A percentile compares a stretch with the other conserved stretches of the same genome.
These are phyloP conservation scores for Lemur catta DNA, from an alignment of 2,797 vertebrate genomes.

Conservation along the genomic window DNA sequence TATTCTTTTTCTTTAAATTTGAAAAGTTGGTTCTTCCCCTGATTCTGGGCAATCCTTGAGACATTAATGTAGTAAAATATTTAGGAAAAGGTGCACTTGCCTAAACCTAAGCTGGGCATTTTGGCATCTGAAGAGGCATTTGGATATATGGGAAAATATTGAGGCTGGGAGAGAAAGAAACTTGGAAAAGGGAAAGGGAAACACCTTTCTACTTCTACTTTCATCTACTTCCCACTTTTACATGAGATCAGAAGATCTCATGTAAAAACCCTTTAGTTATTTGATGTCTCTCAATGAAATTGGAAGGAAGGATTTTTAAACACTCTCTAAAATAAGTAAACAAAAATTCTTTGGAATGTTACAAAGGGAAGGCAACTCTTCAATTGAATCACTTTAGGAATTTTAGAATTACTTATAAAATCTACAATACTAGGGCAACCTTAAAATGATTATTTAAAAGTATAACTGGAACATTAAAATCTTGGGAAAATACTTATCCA, in stretches of 20 bases:
- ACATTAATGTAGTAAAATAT: not conserved
- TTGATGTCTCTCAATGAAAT: slow-evolving; percentile 12
- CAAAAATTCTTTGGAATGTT: not conserved
- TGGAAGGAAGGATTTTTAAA: not conserved
- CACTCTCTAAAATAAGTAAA: not conserved
- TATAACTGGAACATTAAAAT: not conserved
- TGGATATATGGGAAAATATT: not conserved
- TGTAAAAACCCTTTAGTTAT: not conserved
- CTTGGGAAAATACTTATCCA: not conserved
- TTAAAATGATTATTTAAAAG: slow-evolving; percentile 45
- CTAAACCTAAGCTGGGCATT: not conserved
- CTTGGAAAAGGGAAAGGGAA: not conserved
- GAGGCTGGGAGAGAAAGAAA: not conserved
- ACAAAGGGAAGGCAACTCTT: not conserved
- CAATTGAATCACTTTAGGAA: not conserved
- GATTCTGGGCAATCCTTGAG: not conserved
- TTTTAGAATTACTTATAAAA: slow-evolving; percentile 26
- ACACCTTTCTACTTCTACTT: not conserved
- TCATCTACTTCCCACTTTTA: not conserved
- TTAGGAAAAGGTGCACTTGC: not conserved
- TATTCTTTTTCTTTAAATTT: not conserved
- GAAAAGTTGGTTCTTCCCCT: not conserved
- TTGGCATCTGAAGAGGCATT: not conserved
- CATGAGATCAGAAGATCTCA: not conserved
- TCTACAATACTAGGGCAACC: not conserved